phyloP scores from a whole-genome alignment of 1,140 invertebrate species.

The Pollicipes pollicipes region DNA sequence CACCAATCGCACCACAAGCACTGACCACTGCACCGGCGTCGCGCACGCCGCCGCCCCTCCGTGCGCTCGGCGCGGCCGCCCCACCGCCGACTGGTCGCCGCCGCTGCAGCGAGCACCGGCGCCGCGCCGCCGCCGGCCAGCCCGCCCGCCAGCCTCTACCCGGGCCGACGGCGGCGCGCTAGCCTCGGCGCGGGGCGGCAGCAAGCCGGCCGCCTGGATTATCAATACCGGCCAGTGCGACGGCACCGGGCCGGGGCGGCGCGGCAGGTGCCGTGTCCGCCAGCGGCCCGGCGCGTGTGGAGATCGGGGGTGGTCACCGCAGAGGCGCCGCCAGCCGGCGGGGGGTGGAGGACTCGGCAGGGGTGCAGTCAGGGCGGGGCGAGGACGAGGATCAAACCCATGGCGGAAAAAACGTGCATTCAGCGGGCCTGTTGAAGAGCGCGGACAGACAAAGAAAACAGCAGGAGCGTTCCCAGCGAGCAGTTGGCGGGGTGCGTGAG shows the following conservation, averaged over 20 bases:
- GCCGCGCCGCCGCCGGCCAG: too few relatives aligned
- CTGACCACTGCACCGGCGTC: too few relatives aligned
- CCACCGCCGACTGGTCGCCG: not conserved
- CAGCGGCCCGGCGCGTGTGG: not conserved
- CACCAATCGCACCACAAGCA: not conserved
- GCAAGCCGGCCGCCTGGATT: not conserved
- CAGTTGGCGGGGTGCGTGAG: too few relatives aligned
- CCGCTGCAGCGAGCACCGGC: not conserved
- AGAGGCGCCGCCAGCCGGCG: not conserved
- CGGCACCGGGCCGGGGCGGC: too few relatives aligned
- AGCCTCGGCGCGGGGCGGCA: not conserved
- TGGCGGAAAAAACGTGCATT: too few relatives aligned
- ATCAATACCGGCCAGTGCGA: not conserved
- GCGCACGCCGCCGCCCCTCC: too few relatives aligned
- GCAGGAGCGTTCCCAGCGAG: too few relatives aligned
- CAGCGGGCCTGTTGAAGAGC: too few relatives aligned
- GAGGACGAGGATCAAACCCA: not conserved
- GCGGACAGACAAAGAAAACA: too few relatives aligned
- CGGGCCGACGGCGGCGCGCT: not conserved
- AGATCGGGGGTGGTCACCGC: not conserved
- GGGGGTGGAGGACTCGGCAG: not conserved
- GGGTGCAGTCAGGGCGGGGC: too few relatives aligned
- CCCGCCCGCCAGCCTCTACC: not conserved
- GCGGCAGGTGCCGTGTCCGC: not conserved
- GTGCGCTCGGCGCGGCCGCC: too few relatives aligned